Base-by-base conservation (phyloP, 2,888 invertebrate genomes). In the Branchellion lobata region DNA sequence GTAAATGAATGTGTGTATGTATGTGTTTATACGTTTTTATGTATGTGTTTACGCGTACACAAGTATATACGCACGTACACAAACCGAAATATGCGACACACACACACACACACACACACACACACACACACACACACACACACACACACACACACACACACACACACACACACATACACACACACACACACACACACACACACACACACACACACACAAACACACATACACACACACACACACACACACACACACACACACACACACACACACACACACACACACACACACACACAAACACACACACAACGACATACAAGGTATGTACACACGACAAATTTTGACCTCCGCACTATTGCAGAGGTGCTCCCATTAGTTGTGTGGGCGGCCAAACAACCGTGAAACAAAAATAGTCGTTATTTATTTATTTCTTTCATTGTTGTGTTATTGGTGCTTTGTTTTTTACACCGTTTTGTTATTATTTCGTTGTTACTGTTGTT, bases 331-430 rank as follows among this genome's bases (percentile, higher is more conserved):
- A 57, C 21, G 21, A 24, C 21, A 57, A 24, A 5, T 57, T 57
- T 57, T 57, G 61, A 57, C 5, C 61, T n/a, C 24, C 11, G 61
- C 24, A 57, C 14, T 57, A 24, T 14, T 14, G 24, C 21, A 18
- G 61, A 24, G 5, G 3, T 24, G 21, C 21, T n/a, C 21, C 61
- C 24, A 57, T 57, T 57, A 57, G 61, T 57, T 57, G 5, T 57
- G 61, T 57, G 61, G 61, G 61, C 21, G 61, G 61, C 21, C 61
- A 57, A 57, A 57, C 24, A 57, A 57, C n/a, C 5, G 21, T 8
- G 21, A 57, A 18, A n/a, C n/a, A 18, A n/a, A 57, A 57, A 57
- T 57, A 57, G 61, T 57, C n/a, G 61, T n/a, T 57, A n/a, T 57
- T 24, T 18, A 57, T 57, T 24, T 57, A 24, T 24, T 57, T 47